These are phyloP conservation scores for Apogon hyalosoma DNA, from an alignment of 2,797 vertebrate species.

Conservation along the genomic window DNA sequence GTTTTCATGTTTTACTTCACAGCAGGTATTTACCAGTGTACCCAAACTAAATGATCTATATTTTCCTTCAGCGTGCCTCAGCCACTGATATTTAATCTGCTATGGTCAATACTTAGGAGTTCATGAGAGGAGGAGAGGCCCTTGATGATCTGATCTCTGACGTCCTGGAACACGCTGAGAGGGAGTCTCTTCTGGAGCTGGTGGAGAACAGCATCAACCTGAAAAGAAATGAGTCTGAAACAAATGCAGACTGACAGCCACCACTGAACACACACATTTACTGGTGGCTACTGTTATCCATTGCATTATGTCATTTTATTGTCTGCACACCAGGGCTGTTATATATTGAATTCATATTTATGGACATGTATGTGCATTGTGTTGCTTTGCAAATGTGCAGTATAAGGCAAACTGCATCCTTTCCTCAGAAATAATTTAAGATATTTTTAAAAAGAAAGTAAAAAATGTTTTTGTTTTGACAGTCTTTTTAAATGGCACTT, in stretches of 20 bases:
- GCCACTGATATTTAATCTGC: background rate
- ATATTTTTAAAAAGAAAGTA: slow-evolving; percentile 61
- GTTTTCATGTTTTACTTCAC: too few species aligned
- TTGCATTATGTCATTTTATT: too few species aligned
- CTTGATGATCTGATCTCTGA: slow-evolving; percentile 88
- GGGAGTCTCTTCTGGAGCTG: slow-evolving; percentile 85
- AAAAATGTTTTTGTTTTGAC: slow-evolving; percentile 24
- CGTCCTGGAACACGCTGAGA: slow-evolving; percentile 83
- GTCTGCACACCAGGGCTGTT: background rate
- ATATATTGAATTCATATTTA: background rate
- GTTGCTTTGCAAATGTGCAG: background rate
- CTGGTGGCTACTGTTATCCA: background rate
- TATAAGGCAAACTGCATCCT: background rate
- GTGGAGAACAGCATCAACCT: slow-evolving; percentile 71
- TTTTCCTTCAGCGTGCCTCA: too few species aligned
- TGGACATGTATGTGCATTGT: slow-evolving; percentile 4
- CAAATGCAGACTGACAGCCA: slow-evolving; percentile 25
- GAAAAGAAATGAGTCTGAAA: slow-evolving; percentile 1
- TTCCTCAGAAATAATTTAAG: background rate
- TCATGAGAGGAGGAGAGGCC: slow-evolving; percentile 88
- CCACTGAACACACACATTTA: background rate
- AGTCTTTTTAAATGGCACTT: background rate
- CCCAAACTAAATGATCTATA: background rate
- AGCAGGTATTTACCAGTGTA: background rate
- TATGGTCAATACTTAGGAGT: slow-evolving; percentile 82